Base-by-base conservation (phyloP, 1,140 invertebrate genomes). In the Pogonomyrmex barbatus region DNA sequence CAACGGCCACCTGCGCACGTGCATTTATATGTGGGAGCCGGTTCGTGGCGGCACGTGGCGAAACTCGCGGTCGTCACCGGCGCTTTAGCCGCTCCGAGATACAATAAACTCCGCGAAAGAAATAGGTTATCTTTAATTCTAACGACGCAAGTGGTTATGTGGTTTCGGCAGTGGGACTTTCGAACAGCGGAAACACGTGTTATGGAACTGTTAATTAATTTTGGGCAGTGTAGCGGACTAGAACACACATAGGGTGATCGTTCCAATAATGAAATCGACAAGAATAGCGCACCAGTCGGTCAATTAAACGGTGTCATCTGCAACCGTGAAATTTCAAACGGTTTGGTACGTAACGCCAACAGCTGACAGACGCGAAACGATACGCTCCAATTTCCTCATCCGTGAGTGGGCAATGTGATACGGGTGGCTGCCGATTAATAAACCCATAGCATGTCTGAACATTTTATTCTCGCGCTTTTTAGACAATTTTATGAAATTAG, bases 231-330 rank as follows among this genome's bases (percentile, higher is more conserved):
- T 63, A 86, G 81, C 82, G 39, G 76, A 87, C 24, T 54, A 58
- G 71, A 77, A 77, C 42, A 71, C 58, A 77, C 42, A 71, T 52
- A 65, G 39, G 39, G 65, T 78, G 84, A 68, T 52, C 45, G 39
- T 50, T 84, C 65, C 36, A 76, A 63, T 83, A 67, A 87, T 52
- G 73, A 87, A 89, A 86, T 79, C 73, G 88, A 89, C 81, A 75
- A 60, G 54, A 85, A 85, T 52, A 36, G 12, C 54, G 30, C 62
- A 88, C 56, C 87, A 89, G 60, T 36, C 76, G 82, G 82, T 84
- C 79, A 85, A 87, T 88, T 84, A 87, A 88, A 78, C 85, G 89
- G 84, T 90, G 90, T 85, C 90, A 91, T 91, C 90, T 91, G 90
- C 89, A 85, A 79, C 78, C 89, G 87, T 91, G 87, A 91, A 91